Conservation (phyloP, 2,797 vertebrate species). For the Sus cebifrons region DNA sequence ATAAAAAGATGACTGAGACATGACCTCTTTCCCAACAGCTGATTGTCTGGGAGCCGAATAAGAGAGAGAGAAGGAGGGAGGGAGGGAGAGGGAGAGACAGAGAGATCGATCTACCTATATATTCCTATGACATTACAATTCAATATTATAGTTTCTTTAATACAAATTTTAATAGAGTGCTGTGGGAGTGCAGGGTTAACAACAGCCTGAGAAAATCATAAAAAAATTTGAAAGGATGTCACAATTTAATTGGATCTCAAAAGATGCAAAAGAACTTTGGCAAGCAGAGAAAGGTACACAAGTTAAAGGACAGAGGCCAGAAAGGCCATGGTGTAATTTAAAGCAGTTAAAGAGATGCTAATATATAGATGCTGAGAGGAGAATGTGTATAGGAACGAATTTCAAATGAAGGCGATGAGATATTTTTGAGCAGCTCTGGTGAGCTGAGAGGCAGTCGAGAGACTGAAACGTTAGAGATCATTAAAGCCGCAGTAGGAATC, state of each 20-base stretch:
- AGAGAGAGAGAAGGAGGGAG: no score
- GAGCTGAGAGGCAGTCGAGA: constrained; percentile 42
- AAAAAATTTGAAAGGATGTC: background rate
- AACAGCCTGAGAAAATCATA: background rate
- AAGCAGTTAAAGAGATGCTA: background rate
- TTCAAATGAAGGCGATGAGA: background rate
- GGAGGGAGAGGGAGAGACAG: no score
- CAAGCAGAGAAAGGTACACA: background rate
- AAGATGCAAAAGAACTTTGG: constrained; percentile 6
- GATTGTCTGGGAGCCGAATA: background rate
- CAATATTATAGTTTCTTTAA: background rate
- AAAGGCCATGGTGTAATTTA: background rate
- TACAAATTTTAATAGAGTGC: constrained; percentile 39
- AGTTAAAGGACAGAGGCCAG: background rate
- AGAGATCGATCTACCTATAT: background rate
- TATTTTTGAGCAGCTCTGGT: constrained; percentile 6
- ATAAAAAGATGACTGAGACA: constrained; percentile 36
- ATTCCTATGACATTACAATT: background rate
- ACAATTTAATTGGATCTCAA: constrained; percentile 5
- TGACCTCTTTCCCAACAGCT: constrained; percentile 18
- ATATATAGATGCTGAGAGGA: background rate
- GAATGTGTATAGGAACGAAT: background rate
- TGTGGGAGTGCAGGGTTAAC: constrained; percentile 13
- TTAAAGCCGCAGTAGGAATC: background rate
- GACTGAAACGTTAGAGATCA: background rate